Conservation (phyloP, 2,113 vertebrate genomes). For the Oceanodroma tethys region DNA sequence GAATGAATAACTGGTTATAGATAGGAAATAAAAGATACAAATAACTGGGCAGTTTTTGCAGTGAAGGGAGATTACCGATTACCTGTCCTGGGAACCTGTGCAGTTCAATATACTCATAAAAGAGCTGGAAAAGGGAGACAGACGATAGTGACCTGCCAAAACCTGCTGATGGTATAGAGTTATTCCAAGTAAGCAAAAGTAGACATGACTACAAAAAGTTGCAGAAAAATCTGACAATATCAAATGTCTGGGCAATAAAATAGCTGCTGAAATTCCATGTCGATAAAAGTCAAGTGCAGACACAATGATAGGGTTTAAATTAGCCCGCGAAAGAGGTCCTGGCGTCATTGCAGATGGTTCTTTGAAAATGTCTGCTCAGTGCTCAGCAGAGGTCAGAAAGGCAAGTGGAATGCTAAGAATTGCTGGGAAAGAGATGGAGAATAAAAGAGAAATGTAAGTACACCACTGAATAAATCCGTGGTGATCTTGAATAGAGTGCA, state of each 20-base stretch:
- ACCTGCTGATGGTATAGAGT: neutral
- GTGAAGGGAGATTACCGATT: neutral
- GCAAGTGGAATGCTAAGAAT: slow-evolving; percentile 53
- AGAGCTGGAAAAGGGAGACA: neutral
- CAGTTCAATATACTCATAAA: neutral
- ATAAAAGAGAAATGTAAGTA: neutral
- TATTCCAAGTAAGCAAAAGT: slow-evolving; percentile 3
- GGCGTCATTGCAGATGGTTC: slow-evolving; percentile 47
- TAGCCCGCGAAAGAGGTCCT: slow-evolving; percentile 17
- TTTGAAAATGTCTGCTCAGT: slow-evolving; percentile 34
- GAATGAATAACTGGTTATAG: neutral
- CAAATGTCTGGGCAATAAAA: neutral
- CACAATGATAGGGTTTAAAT: slow-evolving; percentile 47
- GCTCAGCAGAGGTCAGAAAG: slow-evolving; percentile 45
- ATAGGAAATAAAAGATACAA: neutral
- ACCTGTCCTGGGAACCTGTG: neutral
- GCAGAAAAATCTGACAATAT: neutral
- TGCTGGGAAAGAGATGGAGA: neutral
- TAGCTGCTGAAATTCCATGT: slow-evolving; percentile 26
- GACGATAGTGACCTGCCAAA: rapidly evolving
- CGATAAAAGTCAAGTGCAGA: slow-evolving; percentile 24
- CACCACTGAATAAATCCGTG: neutral
- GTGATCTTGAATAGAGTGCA: neutral
- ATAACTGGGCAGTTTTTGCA: neutral
- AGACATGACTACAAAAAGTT: neutral